A percentile compares a stretch with the other conserved stretches of the same genome.
These are phyloP conservation scores for Oikopleura dioica DNA, from an alignment of 23 tunicate genomes.

Conservation along the genomic window DNA sequence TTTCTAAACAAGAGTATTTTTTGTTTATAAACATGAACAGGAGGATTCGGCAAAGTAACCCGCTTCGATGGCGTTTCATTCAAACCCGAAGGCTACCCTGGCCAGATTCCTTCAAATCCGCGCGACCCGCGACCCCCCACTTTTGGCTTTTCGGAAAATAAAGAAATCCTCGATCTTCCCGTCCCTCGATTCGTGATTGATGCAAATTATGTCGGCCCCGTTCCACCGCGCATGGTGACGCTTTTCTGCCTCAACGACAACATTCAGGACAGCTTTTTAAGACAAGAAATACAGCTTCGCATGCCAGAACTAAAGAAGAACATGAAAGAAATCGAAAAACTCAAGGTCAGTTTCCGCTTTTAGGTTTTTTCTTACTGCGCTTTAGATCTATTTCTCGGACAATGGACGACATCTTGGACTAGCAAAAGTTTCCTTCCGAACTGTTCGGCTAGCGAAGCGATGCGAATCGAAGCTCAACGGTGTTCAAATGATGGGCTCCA, in stretches of 20 bases:
- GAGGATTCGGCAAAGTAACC: too few species aligned
- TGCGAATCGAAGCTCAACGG: not conserved
- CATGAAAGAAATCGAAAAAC: not conserved
- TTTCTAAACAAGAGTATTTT: too few species aligned
- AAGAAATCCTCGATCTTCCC: not conserved
- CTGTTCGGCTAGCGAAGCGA: not conserved
- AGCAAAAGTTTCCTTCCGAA: not conserved
- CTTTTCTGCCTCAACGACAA: conserved; percentile 70
- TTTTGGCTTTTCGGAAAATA: not conserved
- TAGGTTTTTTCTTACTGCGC: too few species aligned
- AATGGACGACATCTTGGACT: not conserved
- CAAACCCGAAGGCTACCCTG: not conserved
- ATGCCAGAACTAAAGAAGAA: not conserved
- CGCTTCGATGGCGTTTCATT: too few species aligned
- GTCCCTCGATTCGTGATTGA: conserved; percentile 22
- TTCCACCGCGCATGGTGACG: conserved; percentile 66
- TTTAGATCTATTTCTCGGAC: too few species aligned
- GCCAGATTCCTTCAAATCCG: not conserved
- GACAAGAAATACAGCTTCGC: not conserved
- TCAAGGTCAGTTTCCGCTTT: not conserved
- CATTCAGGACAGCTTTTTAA: not conserved
- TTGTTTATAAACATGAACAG: too few species aligned
- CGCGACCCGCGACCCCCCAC: not conserved
- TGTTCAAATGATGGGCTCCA: not conserved
- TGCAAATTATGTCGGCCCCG: conserved; percentile 65